Conservation (phyloP, 2,888 invertebrate species). For the Xanthorhoe designata region DNA sequence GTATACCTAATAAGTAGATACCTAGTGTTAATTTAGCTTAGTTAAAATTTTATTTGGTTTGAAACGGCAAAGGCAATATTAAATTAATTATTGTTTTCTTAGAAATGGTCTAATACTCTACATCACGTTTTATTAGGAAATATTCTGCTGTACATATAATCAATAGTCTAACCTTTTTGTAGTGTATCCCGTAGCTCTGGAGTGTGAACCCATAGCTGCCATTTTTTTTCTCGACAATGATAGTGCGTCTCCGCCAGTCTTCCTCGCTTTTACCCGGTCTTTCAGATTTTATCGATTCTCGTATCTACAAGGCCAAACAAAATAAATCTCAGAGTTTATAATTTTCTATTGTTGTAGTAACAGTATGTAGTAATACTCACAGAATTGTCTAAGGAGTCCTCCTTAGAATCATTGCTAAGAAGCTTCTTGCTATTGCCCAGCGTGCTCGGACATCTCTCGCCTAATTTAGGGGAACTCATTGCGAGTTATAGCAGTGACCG, state of each 20-base stretch:
- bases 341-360: background rate
- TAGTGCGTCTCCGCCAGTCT: constrained; percentile 94
- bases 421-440: constrained; percentile 74
- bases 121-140: background rate
- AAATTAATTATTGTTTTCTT: background rate
- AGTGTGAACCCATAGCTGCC: constrained; percentile 97
- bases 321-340: background rate
- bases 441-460: constrained; percentile 72
- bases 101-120: background rate
- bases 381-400: constrained; percentile 77
- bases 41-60: too few relatives aligned
- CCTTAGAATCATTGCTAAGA: constrained; percentile 69
- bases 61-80: background rate
- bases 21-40: too few relatives aligned
- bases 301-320: constrained; percentile 56
- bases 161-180: constrained; percentile 87
- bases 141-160: background rate
- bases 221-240: constrained; percentile 96
- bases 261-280: constrained; percentile 86
- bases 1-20: too few relatives aligned
- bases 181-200: constrained; percentile 98
- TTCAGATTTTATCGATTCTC: constrained; percentile 75
- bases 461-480: constrained; percentile 80
- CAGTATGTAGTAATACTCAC: constrained; percentile 58
- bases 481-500: constrained; percentile 22